Conservation (phyloP, 2,888 invertebrate genomes). For the Isoperla grammatica region DNA sequence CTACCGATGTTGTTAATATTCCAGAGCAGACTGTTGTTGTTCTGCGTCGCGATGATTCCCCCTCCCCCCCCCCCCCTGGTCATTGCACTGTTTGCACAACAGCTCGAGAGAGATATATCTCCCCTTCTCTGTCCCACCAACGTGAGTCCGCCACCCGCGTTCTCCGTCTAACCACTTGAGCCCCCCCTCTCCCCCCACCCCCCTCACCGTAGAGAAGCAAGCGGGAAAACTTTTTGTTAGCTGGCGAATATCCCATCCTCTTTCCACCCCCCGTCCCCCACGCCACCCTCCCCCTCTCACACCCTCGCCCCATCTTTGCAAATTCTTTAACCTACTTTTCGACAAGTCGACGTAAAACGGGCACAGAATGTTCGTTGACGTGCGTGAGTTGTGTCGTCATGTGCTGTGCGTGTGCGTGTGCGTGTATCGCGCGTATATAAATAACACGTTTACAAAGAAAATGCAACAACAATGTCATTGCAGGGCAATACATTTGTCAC, state of each 20-base stretch:
- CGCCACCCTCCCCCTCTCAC: not conserved
- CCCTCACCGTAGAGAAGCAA: not conserved
- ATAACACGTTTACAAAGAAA: too few species aligned
- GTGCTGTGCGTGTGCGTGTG: too few species aligned
- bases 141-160: not conserved
- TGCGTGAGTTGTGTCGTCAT: too few species aligned
- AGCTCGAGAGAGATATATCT: not conserved
- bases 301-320: slow-evolving; percentile 15
- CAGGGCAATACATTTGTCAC: too few species aligned
- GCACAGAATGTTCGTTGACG: too few species aligned
- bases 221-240: not conserved
- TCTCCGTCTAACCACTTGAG: not conserved
- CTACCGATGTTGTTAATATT: too few species aligned
- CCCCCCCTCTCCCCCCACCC: not conserved
- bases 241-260: slow-evolving; percentile 2
- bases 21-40: too few species aligned
- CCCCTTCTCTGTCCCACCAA: not conserved
- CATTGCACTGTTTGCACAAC: not conserved
- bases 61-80: not conserved
- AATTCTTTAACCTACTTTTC: slow-evolving; percentile 17
- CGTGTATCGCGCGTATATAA: too few species aligned
- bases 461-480: too few species aligned
- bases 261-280: not conserved
- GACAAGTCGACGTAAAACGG: not conserved
- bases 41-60: too few species aligned